phyloP scores from a whole-genome alignment of 2,888 invertebrate species.

The Vesta saturnalis region DNA sequence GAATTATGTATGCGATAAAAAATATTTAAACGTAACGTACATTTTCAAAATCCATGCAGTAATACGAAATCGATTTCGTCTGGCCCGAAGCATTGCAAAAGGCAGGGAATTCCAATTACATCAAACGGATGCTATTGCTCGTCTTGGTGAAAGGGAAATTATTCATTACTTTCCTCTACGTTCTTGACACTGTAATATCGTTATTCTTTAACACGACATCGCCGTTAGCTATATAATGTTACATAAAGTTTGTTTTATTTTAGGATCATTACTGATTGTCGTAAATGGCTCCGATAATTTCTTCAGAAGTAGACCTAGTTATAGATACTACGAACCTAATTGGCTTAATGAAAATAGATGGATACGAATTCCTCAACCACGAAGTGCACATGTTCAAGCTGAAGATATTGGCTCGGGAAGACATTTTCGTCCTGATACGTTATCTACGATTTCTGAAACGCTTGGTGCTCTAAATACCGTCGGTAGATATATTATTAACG shows the following conservation, averaged over 20 bases:
- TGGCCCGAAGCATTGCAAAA: constrained; percentile 22
- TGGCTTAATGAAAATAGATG: constrained; percentile 46
- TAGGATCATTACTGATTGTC: constrained; percentile 5
- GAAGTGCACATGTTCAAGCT: constrained; percentile 33
- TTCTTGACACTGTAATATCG: constrained; percentile 42
- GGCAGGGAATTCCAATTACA: constrained; percentile 45
- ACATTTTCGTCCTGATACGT: constrained; percentile 60
- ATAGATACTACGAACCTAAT: constrained; percentile 17
- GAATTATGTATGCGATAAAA: neutral
- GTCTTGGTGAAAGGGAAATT: constrained; percentile 46
- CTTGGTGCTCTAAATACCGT: constrained; percentile 86
- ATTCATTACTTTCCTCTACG: constrained; percentile 26
- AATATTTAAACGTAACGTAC: neutral
- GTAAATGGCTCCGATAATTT: constrained; percentile 13
- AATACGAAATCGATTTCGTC: neutral
- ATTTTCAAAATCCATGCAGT: neutral
- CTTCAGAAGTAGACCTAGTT: constrained; percentile 2
- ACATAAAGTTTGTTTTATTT: constrained; percentile 9
- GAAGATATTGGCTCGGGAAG: constrained; percentile 51
- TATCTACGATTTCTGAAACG: constrained; percentile 69
- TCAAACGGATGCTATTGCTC: constrained; percentile 45
- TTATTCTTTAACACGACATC: constrained; percentile 5
- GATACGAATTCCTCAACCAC: constrained; percentile 50
- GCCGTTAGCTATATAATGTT: neutral
- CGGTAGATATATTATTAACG: constrained; percentile 85